Evolutionary conservation across 2,888 invertebrate species (phyloP).

Genomic region (Strigamia maritima): DNA sequence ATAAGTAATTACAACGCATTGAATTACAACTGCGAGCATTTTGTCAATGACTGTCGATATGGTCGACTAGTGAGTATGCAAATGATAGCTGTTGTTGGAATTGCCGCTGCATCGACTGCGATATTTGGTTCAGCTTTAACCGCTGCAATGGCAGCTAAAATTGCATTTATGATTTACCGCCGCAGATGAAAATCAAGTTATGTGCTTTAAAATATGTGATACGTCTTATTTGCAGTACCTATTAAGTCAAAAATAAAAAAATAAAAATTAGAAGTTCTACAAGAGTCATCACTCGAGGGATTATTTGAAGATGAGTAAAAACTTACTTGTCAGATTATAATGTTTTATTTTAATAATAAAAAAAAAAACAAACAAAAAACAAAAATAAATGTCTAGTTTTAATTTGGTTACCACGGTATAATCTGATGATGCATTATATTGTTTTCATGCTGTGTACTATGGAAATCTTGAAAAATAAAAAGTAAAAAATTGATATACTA

Average conservation of each 20-base stretch:
- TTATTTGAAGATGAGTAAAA: background rate
- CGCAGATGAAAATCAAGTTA: background rate
- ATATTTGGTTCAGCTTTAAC: background rate
- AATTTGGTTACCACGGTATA: background rate
- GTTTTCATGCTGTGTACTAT: background rate
- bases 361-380: background rate
- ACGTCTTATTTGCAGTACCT: background rate
- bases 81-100: slow-evolving; percentile 9
- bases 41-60: slow-evolving; percentile 20
- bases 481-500: background rate
- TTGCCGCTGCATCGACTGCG: background rate
- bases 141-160: background rate
- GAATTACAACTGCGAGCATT: slow-evolving; percentile 25
- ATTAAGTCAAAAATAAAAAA: background rate
- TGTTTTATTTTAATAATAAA: background rate
- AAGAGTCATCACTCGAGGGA: background rate
- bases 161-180: background rate
- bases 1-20: slow-evolving; percentile 3
- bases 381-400: background rate
- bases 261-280: background rate
- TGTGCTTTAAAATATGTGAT: no score
- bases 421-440: background rate
- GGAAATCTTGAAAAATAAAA: background rate
- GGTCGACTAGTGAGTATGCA: slow-evolving; percentile 7
- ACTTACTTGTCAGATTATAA: background rate